Conservation (phyloP, 2,797 vertebrate species). For the Ibycter americanus region DNA sequence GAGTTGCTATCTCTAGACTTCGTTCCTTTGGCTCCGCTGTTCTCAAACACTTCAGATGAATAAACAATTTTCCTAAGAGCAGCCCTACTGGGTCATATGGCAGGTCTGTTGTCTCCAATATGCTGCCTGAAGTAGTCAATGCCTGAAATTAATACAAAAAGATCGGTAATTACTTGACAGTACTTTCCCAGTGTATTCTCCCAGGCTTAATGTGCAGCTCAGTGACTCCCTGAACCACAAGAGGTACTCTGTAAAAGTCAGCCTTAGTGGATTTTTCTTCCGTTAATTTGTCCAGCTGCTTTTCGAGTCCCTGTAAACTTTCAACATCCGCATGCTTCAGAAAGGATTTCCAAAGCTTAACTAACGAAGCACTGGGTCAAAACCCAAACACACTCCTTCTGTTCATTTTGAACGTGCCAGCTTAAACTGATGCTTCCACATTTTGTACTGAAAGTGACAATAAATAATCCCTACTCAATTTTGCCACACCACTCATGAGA, state of each 20-base stretch:
- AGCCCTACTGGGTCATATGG: accelerated
- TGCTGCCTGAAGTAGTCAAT: not conserved
- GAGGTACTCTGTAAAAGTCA: not conserved
- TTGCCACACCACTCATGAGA: not conserved
- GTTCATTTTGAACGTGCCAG: not conserved
- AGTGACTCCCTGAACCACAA: not conserved
- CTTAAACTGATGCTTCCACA: not conserved
- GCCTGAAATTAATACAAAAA: not conserved
- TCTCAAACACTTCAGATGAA: not conserved
- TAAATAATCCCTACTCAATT: not conserved
- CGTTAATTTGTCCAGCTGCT: not conserved
- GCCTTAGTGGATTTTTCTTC: not conserved
- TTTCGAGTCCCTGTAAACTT: not conserved
- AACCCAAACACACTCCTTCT: not conserved
- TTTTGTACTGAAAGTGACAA: not conserved
- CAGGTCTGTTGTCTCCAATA: not conserved
- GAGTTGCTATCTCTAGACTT: not conserved
- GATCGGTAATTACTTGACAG: not conserved
- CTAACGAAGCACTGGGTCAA: not conserved
- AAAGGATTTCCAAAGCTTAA: constrained; percentile 27
- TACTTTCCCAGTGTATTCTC: not conserved
- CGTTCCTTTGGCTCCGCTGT: not conserved
- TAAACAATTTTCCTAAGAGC: not conserved
- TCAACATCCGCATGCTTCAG: not conserved
- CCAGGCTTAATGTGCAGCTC: not conserved